Percentiles rank a stretch among this genome's conserved stretches.
Conservation (phyloP, 2,888 invertebrate genomes). For the Drosophila stalkeri region DNA sequence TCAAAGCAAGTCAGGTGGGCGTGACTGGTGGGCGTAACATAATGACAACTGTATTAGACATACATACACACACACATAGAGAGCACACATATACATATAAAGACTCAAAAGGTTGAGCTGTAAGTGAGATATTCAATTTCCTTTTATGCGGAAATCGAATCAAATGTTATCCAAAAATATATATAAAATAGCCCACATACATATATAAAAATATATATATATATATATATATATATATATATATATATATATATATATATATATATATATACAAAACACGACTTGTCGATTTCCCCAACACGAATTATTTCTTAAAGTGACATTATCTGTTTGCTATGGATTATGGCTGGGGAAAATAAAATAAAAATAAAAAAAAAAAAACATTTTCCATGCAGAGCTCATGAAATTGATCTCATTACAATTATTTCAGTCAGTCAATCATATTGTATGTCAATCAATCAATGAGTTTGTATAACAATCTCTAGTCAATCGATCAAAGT, state of each 20-base stretch:
- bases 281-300: neutral
- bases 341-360: no score
- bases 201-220: neutral
- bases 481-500: neutral
- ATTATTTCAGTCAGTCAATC: neutral
- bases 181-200: neutral
- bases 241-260: neutral
- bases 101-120: neutral
- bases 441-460: neutral
- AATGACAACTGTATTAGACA: slow-evolving; percentile 4
- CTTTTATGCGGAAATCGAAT: slow-evolving; percentile 20
- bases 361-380: no score
- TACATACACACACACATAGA: neutral
- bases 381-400: no score
- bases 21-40: slow-evolving; percentile 10
- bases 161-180: neutral
- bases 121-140: slow-evolving; percentile 50
- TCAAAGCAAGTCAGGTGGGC: slow-evolving; percentile 50
- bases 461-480: neutral
- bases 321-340: neutral
- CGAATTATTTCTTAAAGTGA: neutral
- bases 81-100: neutral
- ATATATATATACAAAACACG: neutral
- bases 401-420: neutral
- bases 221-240: neutral